phyloP scores from a whole-genome alignment of 1,140 invertebrate species.

The Drosophila sucinea region DNA sequence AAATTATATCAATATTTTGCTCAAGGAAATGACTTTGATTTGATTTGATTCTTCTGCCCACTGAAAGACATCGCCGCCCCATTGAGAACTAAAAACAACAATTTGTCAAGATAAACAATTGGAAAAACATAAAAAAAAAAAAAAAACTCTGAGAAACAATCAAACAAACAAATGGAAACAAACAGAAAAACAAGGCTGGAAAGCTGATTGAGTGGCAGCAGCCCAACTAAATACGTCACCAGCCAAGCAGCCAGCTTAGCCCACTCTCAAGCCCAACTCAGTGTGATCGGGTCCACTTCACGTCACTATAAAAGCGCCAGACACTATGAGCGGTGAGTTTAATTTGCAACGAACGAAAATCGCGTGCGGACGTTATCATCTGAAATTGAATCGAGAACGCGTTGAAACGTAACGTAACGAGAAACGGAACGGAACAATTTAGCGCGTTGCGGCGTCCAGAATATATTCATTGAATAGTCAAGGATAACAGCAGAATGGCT shows the following conservation, averaged over 20 bases:
- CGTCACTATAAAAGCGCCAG: conserved; percentile 71
- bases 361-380: conserved; percentile 68
- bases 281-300: conserved; percentile 10
- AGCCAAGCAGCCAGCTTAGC: conserved; percentile 42
- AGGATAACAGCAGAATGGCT: conserved; percentile 55
- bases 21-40: conserved; percentile 51
- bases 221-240: conserved; percentile 28
- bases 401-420: conserved; percentile 37
- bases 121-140: conserved; percentile 18
- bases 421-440: conserved; percentile 41
- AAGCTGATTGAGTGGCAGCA: not conserved
- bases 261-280: conserved; percentile 32
- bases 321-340: conserved; percentile 62
- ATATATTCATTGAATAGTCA: conserved; percentile 3
- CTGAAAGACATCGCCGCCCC: conserved; percentile 40
- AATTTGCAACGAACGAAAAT: conserved; percentile 78
- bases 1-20: not conserved
- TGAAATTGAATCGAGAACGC: conserved; percentile 48
- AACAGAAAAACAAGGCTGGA: conserved; percentile 1
- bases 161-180: conserved; percentile 4
- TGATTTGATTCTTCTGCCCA: conserved; percentile 34
- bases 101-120: conserved; percentile 64
- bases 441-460: conserved; percentile 66
- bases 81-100: conserved; percentile 36
- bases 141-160: not conserved